These are phyloP conservation scores for Pygmarrhopalites habei DNA, from an alignment of 1,140 invertebrate genomes.

Conservation along the genomic window DNA sequence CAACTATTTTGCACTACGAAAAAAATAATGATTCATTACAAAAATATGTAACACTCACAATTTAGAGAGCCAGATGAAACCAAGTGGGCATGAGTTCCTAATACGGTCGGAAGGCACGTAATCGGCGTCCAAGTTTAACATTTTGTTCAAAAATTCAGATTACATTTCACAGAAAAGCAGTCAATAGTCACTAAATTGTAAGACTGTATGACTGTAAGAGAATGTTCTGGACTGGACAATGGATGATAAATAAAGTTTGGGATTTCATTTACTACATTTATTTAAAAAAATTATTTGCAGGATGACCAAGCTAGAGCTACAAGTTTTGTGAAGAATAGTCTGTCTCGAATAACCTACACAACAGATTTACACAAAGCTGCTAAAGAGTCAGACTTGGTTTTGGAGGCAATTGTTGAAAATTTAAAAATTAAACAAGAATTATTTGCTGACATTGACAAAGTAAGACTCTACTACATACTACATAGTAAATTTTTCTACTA, in stretches of 20 bases:
- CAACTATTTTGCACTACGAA: too few species aligned
- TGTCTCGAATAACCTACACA: conserved; percentile 54
- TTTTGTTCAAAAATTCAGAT: not conserved
- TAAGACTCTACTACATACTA: conserved; percentile 22
- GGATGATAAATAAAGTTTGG: not conserved
- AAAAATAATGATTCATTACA: too few species aligned
- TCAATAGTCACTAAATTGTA: not conserved
- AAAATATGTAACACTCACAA: too few species aligned
- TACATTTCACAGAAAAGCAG: not conserved
- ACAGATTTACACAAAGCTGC: conserved; percentile 56
- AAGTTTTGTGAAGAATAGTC: conserved; percentile 56
- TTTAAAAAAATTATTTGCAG: conserved; percentile 14
- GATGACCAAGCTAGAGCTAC: conserved; percentile 56
- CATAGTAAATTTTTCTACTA: not conserved
- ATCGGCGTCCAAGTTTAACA: not conserved
- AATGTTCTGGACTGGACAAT: not conserved
- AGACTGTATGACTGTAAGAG: not conserved
- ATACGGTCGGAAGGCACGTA: too few species aligned
- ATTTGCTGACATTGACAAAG: conserved; percentile 54
- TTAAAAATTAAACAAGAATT: conserved; percentile 69
- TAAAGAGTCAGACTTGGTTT: conserved; percentile 64
- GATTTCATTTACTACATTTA: not conserved
- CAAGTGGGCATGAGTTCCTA: too few species aligned
- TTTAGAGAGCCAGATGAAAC: too few species aligned
- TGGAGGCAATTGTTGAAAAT: conserved; percentile 84